phyloP scores from a whole-genome alignment of 2,888 invertebrate species.

The Trachelus tabidus region DNA sequence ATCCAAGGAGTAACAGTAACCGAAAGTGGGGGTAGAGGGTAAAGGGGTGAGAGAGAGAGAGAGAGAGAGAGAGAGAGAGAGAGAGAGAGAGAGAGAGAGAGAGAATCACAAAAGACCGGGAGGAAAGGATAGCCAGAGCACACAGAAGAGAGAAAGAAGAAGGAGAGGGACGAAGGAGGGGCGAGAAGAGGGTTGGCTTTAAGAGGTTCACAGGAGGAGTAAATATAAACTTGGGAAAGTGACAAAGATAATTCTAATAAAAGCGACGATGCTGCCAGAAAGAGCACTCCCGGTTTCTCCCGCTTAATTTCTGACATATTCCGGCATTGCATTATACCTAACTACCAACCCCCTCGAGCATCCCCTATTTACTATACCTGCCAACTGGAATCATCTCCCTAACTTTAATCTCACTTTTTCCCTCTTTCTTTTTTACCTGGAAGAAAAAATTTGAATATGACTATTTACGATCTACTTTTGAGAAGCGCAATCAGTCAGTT shows the following conservation, averaged over 20 bases:
- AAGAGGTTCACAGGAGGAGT: slow-evolving; percentile 63
- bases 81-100: no score
- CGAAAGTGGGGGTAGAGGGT: slow-evolving; percentile 30
- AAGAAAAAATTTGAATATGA: neutral
- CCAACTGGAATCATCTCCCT: slow-evolving; percentile 2
- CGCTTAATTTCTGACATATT: slow-evolving; percentile 66
- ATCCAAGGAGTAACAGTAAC: neutral
- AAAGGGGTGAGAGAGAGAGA: slow-evolving; percentile 16
- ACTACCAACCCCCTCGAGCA: neutral
- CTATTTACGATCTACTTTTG: no score
- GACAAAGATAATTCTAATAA: slow-evolving; percentile 67
- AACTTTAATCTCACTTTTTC: neutral
- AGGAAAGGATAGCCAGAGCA: neutral
- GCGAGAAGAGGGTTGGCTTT: slow-evolving; percentile 48
- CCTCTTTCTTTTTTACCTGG: neutral
- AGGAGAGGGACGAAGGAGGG: slow-evolving; percentile 31
- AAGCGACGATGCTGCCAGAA: slow-evolving; percentile 57
- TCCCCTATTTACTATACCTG: neutral
- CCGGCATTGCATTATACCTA: slow-evolving; percentile 57
- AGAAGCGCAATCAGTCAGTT: neutral
- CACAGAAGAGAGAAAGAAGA: slow-evolving; percentile 1
- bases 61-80: slow-evolving; percentile 4
- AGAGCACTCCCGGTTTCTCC: slow-evolving; percentile 56
- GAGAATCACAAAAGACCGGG: neutral
- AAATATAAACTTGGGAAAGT: slow-evolving; percentile 66